A percentile compares a stretch with the other conserved stretches of the same genome.
phyloP scores from a whole-genome alignment of 2,888 invertebrate species.

The Synergus japonicus region DNA sequence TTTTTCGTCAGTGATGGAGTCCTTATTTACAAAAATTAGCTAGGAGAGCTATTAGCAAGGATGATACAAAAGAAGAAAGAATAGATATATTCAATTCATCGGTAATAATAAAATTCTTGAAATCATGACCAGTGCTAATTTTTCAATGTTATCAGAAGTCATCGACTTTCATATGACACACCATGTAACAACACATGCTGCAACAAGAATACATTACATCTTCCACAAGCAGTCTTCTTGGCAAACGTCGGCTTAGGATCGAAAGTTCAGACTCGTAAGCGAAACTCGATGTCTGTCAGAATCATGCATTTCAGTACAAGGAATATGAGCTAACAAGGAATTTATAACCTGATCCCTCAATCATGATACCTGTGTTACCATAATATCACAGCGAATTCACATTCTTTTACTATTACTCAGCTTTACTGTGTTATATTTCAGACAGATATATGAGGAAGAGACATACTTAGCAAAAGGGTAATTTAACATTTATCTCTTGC shows the following conservation, averaged over 20 bases:
- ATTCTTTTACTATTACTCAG: conserved; percentile 40
- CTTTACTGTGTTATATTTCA: conserved; percentile 41
- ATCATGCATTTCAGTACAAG: conserved; percentile 36
- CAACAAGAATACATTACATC: conserved; percentile 33
- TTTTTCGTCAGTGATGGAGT: too few relatives aligned
- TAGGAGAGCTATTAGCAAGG: background rate
- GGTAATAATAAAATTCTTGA: background rate
- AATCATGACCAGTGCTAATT: background rate
- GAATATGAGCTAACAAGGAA: conserved; percentile 41
- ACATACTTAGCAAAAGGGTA: conserved; percentile 37
- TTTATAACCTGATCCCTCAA: conserved; percentile 41
- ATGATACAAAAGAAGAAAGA: background rate
- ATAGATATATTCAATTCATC: background rate
- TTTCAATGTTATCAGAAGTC: background rate
- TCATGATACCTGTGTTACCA: conserved; percentile 38
- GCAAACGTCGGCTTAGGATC: conserved; percentile 24
- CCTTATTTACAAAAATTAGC: too few relatives aligned
- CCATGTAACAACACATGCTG: conserved; percentile 12
- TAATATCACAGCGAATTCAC: conserved; percentile 35
- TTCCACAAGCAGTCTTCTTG: conserved; percentile 8
- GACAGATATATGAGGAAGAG: conserved; percentile 28
- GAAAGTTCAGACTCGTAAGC: conserved; percentile 40
- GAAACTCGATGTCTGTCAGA: conserved; percentile 34
- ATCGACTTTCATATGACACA: conserved; percentile 31
- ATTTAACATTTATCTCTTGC: conserved; percentile 38